A percentile compares a stretch with the other conserved stretches of the same genome.
These are phyloP conservation scores for Pedionomus torquatus DNA, from an alignment of 2,113 vertebrate genomes.

Conservation along the genomic window DNA sequence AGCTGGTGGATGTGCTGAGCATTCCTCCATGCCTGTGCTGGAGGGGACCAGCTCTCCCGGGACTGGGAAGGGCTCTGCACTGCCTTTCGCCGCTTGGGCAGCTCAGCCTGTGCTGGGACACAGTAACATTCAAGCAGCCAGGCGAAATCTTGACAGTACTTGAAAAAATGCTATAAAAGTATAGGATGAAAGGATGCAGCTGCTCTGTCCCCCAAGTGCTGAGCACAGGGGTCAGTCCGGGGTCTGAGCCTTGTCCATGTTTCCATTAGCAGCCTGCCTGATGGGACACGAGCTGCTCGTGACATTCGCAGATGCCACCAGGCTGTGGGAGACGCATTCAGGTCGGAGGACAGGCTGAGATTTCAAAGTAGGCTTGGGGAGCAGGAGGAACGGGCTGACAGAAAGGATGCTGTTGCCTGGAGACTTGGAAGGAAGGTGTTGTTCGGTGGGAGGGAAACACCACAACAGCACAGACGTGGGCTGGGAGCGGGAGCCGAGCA, in stretches of 20 bases:
- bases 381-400: background rate
- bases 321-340: background rate
- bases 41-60: background rate
- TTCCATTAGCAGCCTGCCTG: background rate
- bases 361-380: background rate
- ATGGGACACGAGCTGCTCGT: background rate
- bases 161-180: constrained; percentile 5
- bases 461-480: background rate
- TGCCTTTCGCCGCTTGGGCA: background rate
- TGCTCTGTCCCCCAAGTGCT: background rate
- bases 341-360: background rate
- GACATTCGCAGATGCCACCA: background rate
- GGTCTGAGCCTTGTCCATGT: background rate
- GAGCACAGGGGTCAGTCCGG: background rate
- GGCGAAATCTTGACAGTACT: background rate
- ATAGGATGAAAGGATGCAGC: constrained; percentile 34
- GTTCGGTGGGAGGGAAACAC: background rate
- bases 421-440: background rate
- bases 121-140: background rate
- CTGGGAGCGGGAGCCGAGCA: background rate
- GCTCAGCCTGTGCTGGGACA: background rate
- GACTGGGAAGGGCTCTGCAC: background rate
- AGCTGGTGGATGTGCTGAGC: background rate
- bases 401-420: background rate
- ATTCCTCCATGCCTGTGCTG: background rate